A percentile compares a stretch with the other conserved stretches of the same genome.
Conservation (phyloP, 2,888 invertebrate genomes). For the Phasia obesa region DNA sequence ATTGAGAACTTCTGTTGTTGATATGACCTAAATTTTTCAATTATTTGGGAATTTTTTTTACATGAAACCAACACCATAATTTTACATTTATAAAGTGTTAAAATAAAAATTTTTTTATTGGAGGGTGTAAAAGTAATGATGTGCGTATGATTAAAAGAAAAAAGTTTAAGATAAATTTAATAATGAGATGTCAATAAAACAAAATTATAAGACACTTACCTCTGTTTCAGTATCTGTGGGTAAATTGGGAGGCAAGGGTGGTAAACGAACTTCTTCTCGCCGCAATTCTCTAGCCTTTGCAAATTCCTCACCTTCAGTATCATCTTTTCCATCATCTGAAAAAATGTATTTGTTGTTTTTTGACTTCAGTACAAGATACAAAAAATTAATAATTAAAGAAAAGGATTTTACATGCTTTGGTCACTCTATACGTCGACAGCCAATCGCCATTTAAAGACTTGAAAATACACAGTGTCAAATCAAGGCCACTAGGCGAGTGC, state of each 20-base stretch:
- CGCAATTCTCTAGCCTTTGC: slow-evolving; percentile 86
- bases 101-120: slow-evolving; percentile 8
- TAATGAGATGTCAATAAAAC: slow-evolving; percentile 72
- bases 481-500: too few species aligned
- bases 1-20: slow-evolving; percentile 3
- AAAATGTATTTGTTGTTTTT: too few species aligned
- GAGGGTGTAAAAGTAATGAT: slow-evolving; percentile 50
- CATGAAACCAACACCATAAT: slow-evolving; percentile 78
- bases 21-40: slow-evolving; percentile 24
- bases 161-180: slow-evolving; percentile 69
- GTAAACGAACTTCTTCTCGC: slow-evolving; percentile 87
- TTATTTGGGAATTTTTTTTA: slow-evolving; percentile 41
- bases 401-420: too few species aligned
- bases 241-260: slow-evolving; percentile 85
- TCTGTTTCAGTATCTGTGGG: slow-evolving; percentile 88
- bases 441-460: too few species aligned
- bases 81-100: slow-evolving; percentile 55
- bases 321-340: slow-evolving; percentile 85
- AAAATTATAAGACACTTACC: slow-evolving; percentile 83
- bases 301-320: slow-evolving; percentile 88
- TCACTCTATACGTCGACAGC: too few species aligned
- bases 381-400: too few species aligned
- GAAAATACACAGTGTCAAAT: too few species aligned
- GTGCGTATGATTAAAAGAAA: slow-evolving; percentile 73
- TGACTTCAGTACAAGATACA: too few species aligned